Evolutionary conservation across 1,140 invertebrate species (phyloP).

Genomic region (Heliothis virescens): DNA sequence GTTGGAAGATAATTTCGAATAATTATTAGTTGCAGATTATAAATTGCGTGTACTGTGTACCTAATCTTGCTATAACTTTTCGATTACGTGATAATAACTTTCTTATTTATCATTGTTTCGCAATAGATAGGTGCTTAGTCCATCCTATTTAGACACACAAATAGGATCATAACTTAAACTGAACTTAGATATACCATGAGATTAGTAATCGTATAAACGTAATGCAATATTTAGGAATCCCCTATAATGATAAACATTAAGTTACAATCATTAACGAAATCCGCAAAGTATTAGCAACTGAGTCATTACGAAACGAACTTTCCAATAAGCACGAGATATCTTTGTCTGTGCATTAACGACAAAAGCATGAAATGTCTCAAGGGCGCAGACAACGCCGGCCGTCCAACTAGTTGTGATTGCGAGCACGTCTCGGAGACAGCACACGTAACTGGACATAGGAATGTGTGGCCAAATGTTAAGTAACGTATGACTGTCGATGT

Average conservation of each 20-base stretch:
- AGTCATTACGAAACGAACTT: constrained; percentile 10
- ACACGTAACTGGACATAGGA: background rate
- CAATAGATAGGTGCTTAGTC: no score
- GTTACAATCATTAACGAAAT: background rate
- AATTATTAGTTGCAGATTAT: no score
- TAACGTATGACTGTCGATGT: constrained; percentile 5
- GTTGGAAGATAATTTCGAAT: no score
- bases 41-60: no score
- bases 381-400: background rate
- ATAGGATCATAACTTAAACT: no score
- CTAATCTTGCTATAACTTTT: background rate
- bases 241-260: background rate
- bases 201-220: background rate
- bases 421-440: constrained; percentile 16
- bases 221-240: background rate
- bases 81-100: background rate
- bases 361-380: constrained; percentile 19
- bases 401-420: constrained; percentile 7
- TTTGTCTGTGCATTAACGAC: constrained; percentile 2
- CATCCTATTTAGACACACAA: no score
- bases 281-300: background rate
- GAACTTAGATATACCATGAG: background rate
- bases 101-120: background rate
- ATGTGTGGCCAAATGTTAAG: background rate
- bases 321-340: constrained; percentile 4